Evolutionary conservation across 2,113 vertebrate genomes (phyloP).

Genomic region (Sylvilagus bachmani): DNA sequence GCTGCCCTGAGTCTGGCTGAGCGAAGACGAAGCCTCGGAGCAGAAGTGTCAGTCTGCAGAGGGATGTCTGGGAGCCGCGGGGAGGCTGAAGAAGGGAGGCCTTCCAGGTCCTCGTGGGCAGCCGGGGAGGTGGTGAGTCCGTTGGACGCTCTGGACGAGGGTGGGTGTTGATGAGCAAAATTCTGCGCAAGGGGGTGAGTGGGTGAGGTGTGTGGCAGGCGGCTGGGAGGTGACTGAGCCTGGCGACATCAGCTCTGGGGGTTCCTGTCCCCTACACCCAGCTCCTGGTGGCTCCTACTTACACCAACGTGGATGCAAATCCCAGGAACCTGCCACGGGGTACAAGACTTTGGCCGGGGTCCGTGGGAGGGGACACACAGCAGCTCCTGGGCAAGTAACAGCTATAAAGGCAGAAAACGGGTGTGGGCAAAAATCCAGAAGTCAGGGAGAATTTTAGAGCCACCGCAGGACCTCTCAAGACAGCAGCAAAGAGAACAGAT

Average conservation of each 20-base stretch:
- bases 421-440: neutral
- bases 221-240: neutral
- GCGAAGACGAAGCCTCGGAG: neutral
- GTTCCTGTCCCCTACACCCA: neutral
- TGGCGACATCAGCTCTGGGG: neutral
- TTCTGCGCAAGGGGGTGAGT: neutral
- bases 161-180: neutral
- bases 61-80: accelerated
- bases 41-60: neutral
- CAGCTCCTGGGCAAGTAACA: neutral
- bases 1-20: no score
- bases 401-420: neutral
- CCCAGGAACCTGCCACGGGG: neutral
- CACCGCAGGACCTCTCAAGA: neutral
- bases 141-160: neutral
- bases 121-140: neutral
- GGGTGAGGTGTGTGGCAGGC: accelerated
- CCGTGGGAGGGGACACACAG: neutral
- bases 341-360: neutral
- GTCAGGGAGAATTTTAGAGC: neutral
- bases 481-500: neutral
- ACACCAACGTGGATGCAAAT: neutral
- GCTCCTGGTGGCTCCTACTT: neutral
- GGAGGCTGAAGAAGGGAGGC: no score
- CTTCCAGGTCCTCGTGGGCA: accelerated